Evolutionary conservation across 2,888 invertebrate genomes (phyloP).

Genomic region (Sycophila texana): DNA sequence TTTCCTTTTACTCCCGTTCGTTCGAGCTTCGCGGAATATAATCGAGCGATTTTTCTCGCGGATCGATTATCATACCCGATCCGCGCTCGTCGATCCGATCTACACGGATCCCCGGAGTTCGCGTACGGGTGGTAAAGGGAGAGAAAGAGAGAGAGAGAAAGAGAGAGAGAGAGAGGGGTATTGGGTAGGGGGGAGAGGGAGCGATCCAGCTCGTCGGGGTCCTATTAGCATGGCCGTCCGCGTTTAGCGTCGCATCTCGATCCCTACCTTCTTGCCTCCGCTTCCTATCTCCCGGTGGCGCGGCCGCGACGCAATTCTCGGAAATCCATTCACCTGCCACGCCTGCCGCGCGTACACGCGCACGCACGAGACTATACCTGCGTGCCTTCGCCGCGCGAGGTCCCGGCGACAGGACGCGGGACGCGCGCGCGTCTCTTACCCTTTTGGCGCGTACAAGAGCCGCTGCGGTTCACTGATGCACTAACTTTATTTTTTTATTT

Average conservation of each 20-base stretch:
- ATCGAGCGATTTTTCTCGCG: no score
- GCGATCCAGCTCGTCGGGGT: slow-evolving; percentile 7
- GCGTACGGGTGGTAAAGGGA: slow-evolving; percentile 5
- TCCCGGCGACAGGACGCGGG: slow-evolving; percentile 24
- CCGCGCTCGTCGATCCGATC: not conserved
- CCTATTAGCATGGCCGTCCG: slow-evolving; percentile 48
- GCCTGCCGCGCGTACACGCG: slow-evolving; percentile 56
- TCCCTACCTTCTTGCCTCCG: slow-evolving; percentile 25
- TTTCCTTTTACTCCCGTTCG: slow-evolving; percentile 18
- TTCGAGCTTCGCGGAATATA: no score
- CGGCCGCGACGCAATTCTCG: slow-evolving; percentile 59
- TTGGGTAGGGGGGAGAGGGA: not conserved
- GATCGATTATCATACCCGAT: slow-evolving; percentile 6
- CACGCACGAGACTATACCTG: not conserved
- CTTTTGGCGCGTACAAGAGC: no score
- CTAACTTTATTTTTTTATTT: no score
- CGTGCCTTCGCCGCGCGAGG: not conserved
- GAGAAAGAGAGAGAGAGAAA: not conserved
- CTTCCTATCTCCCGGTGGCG: slow-evolving; percentile 47
- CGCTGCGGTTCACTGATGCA: no score
- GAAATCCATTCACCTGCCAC: slow-evolving; percentile 65
- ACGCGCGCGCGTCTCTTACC: not conserved
- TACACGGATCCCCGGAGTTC: not conserved
- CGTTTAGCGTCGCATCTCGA: not conserved
- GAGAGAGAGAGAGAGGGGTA: not conserved